Conservation (phyloP, 1,140 invertebrate genomes). For the Drosophila simulans region DNA sequence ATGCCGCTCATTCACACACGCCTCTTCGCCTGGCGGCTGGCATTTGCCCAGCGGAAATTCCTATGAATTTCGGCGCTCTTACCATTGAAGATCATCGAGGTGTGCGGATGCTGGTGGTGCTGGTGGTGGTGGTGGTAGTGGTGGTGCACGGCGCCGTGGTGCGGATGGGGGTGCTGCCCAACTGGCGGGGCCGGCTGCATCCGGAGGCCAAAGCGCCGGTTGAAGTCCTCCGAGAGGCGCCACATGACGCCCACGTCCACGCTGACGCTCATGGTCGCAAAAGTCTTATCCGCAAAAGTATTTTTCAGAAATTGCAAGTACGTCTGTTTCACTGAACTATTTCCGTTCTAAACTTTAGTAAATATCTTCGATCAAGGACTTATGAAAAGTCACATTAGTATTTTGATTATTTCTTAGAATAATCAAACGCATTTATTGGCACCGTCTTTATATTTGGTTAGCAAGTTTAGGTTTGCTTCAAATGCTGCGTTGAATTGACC, state of each 20-base stretch:
- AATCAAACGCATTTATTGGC: neutral
- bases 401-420: neutral
- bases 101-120: slow-evolving; percentile 65
- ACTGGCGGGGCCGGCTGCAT: slow-evolving; percentile 75
- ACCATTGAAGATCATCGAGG: slow-evolving; percentile 86
- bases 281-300: slow-evolving; percentile 4
- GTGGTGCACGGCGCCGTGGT: slow-evolving; percentile 58
- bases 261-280: slow-evolving; percentile 76
- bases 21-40: neutral
- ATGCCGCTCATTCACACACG: slow-evolving; percentile 19
- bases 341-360: neutral
- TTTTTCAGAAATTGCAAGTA: neutral
- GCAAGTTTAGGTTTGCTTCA: too few species aligned
- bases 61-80: slow-evolving; percentile 42
- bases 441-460: neutral
- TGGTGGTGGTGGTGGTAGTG: slow-evolving; percentile 72
- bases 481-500: too few species aligned
- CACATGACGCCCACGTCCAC: slow-evolving; percentile 84
- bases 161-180: slow-evolving; percentile 63
- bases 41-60: slow-evolving; percentile 39
- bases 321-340: neutral
- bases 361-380: neutral
- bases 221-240: slow-evolving; percentile 84
- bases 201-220: slow-evolving; percentile 79
- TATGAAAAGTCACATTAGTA: too few species aligned